These are phyloP conservation scores for Drosophila formosana DNA, from an alignment of 2,888 invertebrate genomes.

Conservation along the genomic window DNA sequence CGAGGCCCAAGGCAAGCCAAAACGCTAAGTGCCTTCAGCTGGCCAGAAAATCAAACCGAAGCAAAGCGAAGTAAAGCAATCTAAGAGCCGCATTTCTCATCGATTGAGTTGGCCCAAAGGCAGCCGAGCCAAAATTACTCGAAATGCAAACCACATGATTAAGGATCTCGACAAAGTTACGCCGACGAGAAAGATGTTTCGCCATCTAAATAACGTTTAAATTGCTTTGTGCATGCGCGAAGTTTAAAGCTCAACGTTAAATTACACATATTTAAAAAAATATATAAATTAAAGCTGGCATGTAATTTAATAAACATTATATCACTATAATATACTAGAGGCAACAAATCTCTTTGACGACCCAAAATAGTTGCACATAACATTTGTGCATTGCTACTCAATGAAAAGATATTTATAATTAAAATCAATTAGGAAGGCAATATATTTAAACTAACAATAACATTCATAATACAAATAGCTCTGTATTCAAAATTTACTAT, in stretches of 20 bases:
- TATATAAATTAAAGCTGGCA: neutral
- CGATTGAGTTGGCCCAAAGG: constrained; percentile 7
- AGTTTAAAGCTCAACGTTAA: neutral
- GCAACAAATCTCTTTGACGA: too few species aligned
- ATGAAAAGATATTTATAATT: neutral
- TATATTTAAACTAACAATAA: too few species aligned
- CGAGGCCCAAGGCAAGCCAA: constrained; percentile 38
- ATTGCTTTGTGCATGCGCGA: neutral
- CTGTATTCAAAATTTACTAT: too few species aligned
- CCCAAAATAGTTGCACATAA: too few species aligned
- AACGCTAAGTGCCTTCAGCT: constrained; percentile 19
- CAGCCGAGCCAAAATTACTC: neutral
- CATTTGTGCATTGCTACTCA: too few species aligned
- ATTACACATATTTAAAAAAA: neutral
- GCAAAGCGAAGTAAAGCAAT: constrained; percentile 3
- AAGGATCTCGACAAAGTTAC: constrained; percentile 1
- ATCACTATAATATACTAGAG: too few species aligned
- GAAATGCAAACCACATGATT: constrained; percentile 1
- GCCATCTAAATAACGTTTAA: neutral
- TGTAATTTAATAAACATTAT: too few species aligned
- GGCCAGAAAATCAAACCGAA: constrained; percentile 1
- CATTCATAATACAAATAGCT: too few species aligned
- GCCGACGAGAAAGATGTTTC: neutral
- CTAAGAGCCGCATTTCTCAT: constrained; percentile 8
- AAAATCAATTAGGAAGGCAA: too few species aligned